A percentile compares a stretch with the other conserved stretches of the same genome.
Evolutionary conservation across 2,113 vertebrate genomes (phyloP).

Genomic region (Elaphurus davidianus): DNA sequence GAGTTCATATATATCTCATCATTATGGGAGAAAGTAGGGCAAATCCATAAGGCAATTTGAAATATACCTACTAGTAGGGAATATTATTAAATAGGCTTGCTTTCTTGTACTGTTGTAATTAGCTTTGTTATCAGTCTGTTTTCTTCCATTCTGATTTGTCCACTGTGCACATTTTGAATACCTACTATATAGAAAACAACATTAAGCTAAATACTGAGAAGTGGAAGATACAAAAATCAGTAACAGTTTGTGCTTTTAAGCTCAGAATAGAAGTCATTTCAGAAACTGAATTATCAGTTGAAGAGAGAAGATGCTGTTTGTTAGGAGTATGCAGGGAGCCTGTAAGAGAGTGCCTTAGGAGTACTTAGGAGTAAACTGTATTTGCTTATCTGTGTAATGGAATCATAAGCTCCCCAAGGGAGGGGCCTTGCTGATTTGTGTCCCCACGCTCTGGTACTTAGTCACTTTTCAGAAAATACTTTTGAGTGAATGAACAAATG

Average conservation of each 20-base stretch:
- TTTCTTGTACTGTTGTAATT: background rate
- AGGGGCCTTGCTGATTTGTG: background rate
- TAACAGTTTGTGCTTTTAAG: background rate
- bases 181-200: background rate
- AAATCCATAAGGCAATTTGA: background rate
- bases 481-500: background rate
- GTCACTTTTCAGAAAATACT: background rate
- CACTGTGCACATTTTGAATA: background rate
- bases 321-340: background rate
- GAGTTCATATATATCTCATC: background rate
- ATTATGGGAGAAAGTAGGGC: background rate
- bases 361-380: background rate
- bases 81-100: background rate
- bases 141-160: background rate
- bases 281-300: background rate
- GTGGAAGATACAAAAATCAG: background rate
- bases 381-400: background rate
- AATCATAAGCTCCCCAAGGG: background rate
- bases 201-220: background rate
- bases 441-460: background rate
- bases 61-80: background rate
- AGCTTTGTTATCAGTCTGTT: background rate
- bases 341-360: background rate
- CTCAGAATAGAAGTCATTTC: background rate
- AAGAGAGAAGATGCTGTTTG: background rate